These are phyloP conservation scores for Pseudomyrmex gracilis DNA, from an alignment of 1,140 invertebrate species.

Conservation along the genomic window DNA sequence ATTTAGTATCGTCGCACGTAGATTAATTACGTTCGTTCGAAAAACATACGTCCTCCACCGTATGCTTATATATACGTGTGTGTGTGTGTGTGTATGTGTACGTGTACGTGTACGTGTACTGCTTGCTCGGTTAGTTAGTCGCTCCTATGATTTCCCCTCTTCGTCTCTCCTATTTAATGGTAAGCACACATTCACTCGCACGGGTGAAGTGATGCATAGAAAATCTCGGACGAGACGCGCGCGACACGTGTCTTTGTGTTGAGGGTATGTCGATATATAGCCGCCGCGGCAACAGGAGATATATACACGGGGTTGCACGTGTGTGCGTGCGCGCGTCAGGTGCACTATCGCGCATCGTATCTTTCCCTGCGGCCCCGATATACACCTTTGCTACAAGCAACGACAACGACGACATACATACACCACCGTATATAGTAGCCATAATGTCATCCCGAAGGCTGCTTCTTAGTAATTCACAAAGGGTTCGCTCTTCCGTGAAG, in stretches of 20 bases:
- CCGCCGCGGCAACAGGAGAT: conserved; percentile 27
- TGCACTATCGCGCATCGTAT: conserved; percentile 66
- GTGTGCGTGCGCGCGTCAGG: conserved; percentile 40
- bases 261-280: conserved; percentile 29
- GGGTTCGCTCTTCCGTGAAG: conserved; percentile 81
- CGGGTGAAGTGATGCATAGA: conserved; percentile 73
- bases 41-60: conserved; percentile 77
- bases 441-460: conserved; percentile 83
- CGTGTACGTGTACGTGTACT: not conserved
- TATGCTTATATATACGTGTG: conserved; percentile 34
- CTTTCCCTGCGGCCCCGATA: conserved; percentile 27
- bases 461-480: conserved; percentile 81
- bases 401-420: conserved; percentile 58
- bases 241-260: conserved; percentile 68
- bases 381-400: not conserved
- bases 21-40: conserved; percentile 76
- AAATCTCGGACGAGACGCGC: conserved; percentile 65
- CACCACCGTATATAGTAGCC: conserved; percentile 56
- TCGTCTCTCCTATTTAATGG: not conserved
- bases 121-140: conserved; percentile 18
- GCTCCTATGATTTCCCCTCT: not conserved
- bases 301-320: not conserved
- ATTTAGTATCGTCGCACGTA: conserved; percentile 71
- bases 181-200: conserved; percentile 40
- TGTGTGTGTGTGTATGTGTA: not conserved